These are phyloP conservation scores for Ictalurus punctatus DNA, from an alignment of 2,113 vertebrate genomes.

Conservation along the genomic window DNA sequence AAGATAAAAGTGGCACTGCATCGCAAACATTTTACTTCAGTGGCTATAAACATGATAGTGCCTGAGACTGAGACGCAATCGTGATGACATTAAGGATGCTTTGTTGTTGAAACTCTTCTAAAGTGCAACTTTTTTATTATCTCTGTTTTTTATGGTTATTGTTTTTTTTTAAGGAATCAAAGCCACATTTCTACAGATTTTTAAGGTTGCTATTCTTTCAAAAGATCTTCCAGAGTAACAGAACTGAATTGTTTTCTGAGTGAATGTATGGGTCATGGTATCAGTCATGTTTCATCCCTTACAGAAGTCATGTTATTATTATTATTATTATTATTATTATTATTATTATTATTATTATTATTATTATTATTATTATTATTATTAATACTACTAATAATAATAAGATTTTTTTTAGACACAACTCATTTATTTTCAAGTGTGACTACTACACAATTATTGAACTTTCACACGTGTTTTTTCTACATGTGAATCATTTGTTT, in stretches of 20 bases:
- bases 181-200: background rate
- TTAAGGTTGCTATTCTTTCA: background rate
- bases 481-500: no score
- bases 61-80: conserved; percentile 6
- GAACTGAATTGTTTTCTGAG: background rate
- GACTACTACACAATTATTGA: no score
- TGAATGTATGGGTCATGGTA: background rate
- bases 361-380: no score
- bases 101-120: background rate
- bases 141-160: background rate
- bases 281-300: background rate
- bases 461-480: no score
- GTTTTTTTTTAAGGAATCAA: background rate
- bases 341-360: background rate
- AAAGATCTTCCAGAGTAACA: background rate
- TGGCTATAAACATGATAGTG: conserved; percentile 5
- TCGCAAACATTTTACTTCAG: background rate
- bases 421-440: no score
- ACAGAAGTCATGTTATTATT: background rate
- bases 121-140: conserved; percentile 30
- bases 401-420: no score
- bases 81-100: background rate
- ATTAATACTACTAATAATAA: no score
- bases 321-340: no score
- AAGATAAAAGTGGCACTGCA: conserved; percentile 7